These are phyloP conservation scores for Pelobates cultripes DNA, from an alignment of 2,797 vertebrate genomes.

Conservation along the genomic window DNA sequence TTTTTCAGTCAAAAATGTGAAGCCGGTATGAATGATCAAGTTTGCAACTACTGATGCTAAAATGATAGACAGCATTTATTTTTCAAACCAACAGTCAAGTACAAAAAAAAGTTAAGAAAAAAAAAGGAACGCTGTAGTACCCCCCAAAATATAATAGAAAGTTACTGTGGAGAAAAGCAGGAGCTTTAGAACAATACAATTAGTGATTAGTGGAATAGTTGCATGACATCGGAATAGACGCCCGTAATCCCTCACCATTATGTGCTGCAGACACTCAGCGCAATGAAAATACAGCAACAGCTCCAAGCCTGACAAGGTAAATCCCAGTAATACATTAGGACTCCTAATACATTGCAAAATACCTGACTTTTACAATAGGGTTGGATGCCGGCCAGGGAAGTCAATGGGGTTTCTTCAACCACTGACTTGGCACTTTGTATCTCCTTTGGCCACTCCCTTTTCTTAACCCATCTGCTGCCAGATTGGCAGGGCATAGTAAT, in stretches of 20 bases:
- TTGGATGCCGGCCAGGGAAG: constrained; percentile 38
- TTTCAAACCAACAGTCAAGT: constrained; percentile 55
- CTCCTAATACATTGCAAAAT: constrained; percentile 58
- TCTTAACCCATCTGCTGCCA: constrained; percentile 35
- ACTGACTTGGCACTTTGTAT: constrained; percentile 53
- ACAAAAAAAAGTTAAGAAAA: constrained; percentile 38
- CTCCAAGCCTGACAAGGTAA: constrained; percentile 79
- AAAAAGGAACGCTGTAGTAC: constrained; percentile 52
- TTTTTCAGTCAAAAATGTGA: constrained; percentile 19
- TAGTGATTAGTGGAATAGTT: constrained; percentile 79
- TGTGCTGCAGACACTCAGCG: constrained; percentile 61
- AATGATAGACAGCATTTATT: constrained; percentile 58
- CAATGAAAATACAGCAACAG: constrained; percentile 66
- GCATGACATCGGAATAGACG: constrained; percentile 66
- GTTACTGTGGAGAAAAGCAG: constrained; percentile 63
- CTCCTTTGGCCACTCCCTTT: constrained; percentile 27
- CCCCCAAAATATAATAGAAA: constrained; percentile 59
- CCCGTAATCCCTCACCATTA: constrained; percentile 69
- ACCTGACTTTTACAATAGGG: constrained; percentile 53
- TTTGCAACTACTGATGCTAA: constrained; percentile 59
- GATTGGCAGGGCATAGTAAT: neutral
- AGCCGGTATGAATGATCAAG: constrained; percentile 56
- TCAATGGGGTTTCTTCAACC: constrained; percentile 33
- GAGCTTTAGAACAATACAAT: constrained; percentile 69
- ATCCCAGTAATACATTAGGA: constrained; percentile 77